These are phyloP conservation scores for Sarcophilus harrisii DNA, from an alignment of 2,797 vertebrate genomes.

Conservation along the genomic window DNA sequence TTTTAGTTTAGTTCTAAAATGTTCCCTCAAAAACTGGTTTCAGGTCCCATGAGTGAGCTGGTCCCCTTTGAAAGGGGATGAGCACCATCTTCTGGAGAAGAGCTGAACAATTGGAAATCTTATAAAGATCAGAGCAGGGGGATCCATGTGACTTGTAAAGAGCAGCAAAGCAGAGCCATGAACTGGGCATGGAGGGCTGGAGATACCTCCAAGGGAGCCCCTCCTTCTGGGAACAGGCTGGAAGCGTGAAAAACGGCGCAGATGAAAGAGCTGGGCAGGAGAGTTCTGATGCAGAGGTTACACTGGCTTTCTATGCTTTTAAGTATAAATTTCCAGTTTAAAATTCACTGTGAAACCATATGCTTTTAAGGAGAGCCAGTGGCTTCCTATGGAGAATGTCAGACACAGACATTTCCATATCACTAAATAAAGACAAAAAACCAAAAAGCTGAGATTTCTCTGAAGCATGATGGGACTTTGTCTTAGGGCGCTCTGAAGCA, in stretches of 20 bases:
- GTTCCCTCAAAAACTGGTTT: background rate
- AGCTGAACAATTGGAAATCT: background rate
- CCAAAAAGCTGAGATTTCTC: background rate
- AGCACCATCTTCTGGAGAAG: background rate
- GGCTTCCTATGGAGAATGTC: background rate
- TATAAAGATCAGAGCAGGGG: background rate
- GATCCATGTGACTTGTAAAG: background rate
- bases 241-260: background rate
- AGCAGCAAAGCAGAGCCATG: background rate
- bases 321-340: background rate
- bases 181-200: background rate
- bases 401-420: background rate
- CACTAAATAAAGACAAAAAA: background rate
- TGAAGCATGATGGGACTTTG: background rate
- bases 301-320: background rate
- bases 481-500: background rate
- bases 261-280: background rate
- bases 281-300: background rate
- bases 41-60: background rate
- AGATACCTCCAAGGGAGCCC: background rate
- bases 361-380: background rate
- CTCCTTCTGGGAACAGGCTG: background rate
- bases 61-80: background rate
- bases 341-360: background rate
- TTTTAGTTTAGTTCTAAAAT: background rate